Evolutionary conservation across 2,113 vertebrate species (phyloP).

Genomic region (Nymphicus hollandicus): DNA sequence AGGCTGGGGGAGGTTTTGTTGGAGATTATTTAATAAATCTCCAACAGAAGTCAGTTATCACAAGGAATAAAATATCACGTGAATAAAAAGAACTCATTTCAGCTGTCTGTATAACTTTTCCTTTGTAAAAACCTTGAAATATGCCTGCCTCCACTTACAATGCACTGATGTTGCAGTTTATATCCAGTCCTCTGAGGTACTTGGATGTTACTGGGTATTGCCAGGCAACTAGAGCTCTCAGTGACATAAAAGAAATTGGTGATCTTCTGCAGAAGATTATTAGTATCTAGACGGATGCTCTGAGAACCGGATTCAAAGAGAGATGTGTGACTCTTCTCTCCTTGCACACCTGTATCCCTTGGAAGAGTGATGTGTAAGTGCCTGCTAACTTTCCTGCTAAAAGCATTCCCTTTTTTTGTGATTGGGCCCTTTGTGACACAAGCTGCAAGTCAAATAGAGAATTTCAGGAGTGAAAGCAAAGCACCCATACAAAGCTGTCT

Average conservation of each 20-base stretch:
- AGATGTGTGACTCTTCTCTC: neutral
- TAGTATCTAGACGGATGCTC: constrained; percentile 39
- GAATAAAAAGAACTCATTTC: constrained; percentile 17
- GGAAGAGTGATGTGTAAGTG: neutral
- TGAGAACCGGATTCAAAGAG: constrained; percentile 31
- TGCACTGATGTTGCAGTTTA: neutral
- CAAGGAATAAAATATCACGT: constrained; percentile 33
- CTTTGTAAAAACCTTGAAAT: constrained; percentile 9
- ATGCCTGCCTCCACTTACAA: neutral
- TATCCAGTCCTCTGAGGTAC: constrained; percentile 10
- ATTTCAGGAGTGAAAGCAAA: constrained; percentile 13
- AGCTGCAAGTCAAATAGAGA: constrained; percentile 2
- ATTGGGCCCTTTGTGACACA: constrained; percentile 41
- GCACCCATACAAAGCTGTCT: constrained; percentile 33
- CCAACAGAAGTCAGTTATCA: constrained; percentile 1
- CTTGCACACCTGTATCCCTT: constrained; percentile 6
- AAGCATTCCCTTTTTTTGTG: constrained; percentile 36
- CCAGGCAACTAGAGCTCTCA: constrained; percentile 10
- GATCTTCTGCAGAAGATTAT: constrained; percentile 41
- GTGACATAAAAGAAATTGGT: constrained; percentile 46
- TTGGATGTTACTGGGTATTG: constrained; percentile 19
- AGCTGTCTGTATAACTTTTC: constrained; percentile 14
- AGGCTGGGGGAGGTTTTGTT: neutral
- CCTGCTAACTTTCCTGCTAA: constrained; percentile 34
- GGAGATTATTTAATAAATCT: neutral